Evolutionary conservation across 2,113 vertebrate genomes (phyloP).

Genomic region (Toxotes chatareus): DNA sequence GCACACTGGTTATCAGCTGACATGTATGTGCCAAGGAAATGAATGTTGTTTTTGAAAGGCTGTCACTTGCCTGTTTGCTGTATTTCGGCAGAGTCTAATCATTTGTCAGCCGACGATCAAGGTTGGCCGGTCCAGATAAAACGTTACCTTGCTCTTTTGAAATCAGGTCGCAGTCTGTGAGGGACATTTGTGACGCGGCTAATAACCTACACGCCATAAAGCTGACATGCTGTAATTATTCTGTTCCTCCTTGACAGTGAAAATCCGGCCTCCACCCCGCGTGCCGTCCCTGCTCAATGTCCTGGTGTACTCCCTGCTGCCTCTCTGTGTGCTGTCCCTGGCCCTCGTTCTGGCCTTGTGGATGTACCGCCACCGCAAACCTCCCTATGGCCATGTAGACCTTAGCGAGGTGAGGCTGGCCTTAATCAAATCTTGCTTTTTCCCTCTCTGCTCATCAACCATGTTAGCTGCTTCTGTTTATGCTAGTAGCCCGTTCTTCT

Average conservation of each 20-base stretch:
- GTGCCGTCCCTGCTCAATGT: conserved; percentile 91
- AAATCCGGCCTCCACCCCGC: conserved; percentile 84
- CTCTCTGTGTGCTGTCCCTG: conserved; percentile 92
- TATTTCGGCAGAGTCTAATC: neutral
- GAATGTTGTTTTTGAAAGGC: neutral
- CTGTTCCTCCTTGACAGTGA: conserved; percentile 72
- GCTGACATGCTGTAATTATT: conserved; percentile 37
- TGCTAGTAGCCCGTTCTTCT: neutral
- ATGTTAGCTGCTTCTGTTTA: neutral
- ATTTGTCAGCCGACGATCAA: conserved; percentile 3
- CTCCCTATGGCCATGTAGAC: conserved; percentile 95
- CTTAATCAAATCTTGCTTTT: neutral
- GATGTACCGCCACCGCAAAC: conserved; percentile 97
- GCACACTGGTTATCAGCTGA: neutral
- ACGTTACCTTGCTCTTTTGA: neutral
- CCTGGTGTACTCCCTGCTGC: conserved; percentile 94
- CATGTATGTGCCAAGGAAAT: no score
- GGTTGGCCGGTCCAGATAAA: neutral
- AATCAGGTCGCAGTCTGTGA: neutral
- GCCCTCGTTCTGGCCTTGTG: conserved; percentile 93
- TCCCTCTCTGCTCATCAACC: neutral
- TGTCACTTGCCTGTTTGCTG: neutral
- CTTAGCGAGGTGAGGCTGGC: conserved; percentile 89
- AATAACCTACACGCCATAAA: conserved; percentile 14
- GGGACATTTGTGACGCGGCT: neutral